These are phyloP conservation scores for Tachysurus vachellii DNA, from an alignment of 2,113 vertebrate species.

Conservation along the genomic window DNA sequence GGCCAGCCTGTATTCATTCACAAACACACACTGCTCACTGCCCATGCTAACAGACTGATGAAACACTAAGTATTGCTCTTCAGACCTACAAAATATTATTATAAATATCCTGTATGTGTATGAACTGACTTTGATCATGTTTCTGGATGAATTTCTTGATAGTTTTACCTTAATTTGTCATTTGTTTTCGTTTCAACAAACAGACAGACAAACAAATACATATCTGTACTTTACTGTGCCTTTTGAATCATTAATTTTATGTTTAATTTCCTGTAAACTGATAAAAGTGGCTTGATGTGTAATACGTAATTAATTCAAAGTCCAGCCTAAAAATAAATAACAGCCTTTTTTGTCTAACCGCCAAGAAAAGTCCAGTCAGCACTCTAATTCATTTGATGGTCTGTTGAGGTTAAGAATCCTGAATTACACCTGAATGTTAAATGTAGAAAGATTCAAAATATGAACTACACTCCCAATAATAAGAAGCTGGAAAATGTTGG, in stretches of 20 bases:
- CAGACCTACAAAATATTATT: background rate
- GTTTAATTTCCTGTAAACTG: background rate
- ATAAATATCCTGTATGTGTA: background rate
- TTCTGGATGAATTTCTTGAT: background rate
- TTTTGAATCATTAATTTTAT: background rate
- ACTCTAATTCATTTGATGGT: background rate
- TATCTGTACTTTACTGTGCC: background rate
- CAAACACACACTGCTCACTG: conserved; percentile 45
- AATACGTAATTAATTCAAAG: background rate
- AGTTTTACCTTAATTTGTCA: background rate
- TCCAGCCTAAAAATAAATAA: background rate
- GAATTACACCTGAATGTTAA: background rate
- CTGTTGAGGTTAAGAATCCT: background rate
- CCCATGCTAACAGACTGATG: conserved; percentile 24
- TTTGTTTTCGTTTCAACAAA: background rate
- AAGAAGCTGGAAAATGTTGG: background rate
- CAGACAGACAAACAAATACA: too few species aligned
- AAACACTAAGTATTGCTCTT: conserved; percentile 20
- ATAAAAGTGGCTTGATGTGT: background rate
- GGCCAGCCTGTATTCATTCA: conserved; percentile 41
- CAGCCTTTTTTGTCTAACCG: background rate
- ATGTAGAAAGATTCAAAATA: background rate
- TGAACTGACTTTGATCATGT: background rate
- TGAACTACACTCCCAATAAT: background rate
- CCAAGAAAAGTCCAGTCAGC: background rate